Conservation (phyloP, 2,888 invertebrate genomes). For the Galeopsomyia nigrocyanea region DNA sequence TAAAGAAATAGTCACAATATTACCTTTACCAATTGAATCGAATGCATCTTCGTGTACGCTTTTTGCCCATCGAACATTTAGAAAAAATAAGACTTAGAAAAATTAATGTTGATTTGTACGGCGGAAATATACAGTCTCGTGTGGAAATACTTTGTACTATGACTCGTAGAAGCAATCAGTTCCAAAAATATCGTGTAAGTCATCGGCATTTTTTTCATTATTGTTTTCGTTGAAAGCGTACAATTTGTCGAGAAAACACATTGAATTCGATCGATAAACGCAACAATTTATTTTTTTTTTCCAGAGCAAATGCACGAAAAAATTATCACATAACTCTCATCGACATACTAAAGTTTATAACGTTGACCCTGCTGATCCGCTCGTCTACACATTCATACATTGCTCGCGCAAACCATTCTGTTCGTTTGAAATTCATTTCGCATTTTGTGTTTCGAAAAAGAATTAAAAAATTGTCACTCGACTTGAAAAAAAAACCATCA, state of each 20-base stretch:
- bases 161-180: slow-evolving; percentile 15
- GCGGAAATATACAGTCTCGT: slow-evolving; percentile 26
- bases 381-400: not conserved
- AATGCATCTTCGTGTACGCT: no score
- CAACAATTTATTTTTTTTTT: no score
- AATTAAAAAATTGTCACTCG: not conserved
- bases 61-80: no score
- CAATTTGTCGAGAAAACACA: not conserved
- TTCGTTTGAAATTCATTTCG: not conserved
- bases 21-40: no score
- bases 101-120: slow-evolving; percentile 25
- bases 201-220: slow-evolving; percentile 27
- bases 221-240: slow-evolving; percentile 26
- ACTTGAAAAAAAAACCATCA: not conserved
- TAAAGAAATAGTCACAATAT: not conserved
- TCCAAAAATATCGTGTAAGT: slow-evolving; percentile 1
- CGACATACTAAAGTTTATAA: slow-evolving; percentile 11
- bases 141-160: slow-evolving; percentile 33
- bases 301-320: no score
- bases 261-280: not conserved
- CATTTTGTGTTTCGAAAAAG: not conserved
- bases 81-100: not conserved
- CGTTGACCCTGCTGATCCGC: slow-evolving; percentile 14
- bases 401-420: no score
- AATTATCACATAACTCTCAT: not conserved